Base-by-base conservation (phyloP, 2,797 vertebrate genomes). In the Dipus sagitta region DNA sequence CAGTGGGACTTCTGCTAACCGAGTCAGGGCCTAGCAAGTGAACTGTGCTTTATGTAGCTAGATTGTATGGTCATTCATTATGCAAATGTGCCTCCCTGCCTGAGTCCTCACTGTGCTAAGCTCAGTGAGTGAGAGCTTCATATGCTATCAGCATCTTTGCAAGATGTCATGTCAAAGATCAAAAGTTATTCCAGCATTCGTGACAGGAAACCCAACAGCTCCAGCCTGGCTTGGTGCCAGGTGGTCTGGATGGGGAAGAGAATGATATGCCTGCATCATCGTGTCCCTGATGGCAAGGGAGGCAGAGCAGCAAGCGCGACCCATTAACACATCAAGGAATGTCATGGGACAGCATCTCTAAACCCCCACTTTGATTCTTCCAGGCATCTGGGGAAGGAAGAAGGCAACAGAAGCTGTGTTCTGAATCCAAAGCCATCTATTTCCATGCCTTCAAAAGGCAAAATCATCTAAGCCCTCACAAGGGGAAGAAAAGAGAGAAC, bases 301-400 rank as follows among this genome's bases (percentile, higher is more conserved):
- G 1, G 78, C 72, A 60, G 87, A 52, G 67, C 67, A 28, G 77
- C 70, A 32, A 83, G 47, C 0, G 0, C 12, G 90, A 96, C 62
- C 95, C 95, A 86, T 92, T 92, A 96, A 70, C 92, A 95, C 90
- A 93, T 96, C 96, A 95, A 95, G 95, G 86, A 71, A 77, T 1
- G 15, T 64, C 52, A 24, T 23, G 18, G 77, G 74, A 81, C 42
- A 0, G 65, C 81, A 60, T 64, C 78, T 64, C 85, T 62, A 47
- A 94, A 86, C 74, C 79, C 79, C 11, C 11, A 47, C 93, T 96
- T 95, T 90, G 90, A 96, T 95, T 95, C 74, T 86, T 81, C 32
- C 86, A 71, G 54, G 86, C 93, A 24, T 75, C 80, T 34, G 11
- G 15, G 76, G 72, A 52, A 72, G 72, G 26, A 88, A 84, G 32